Conservation (phyloP, 2,797 vertebrate species). For the Periophthalmus magnuspinnatus region DNA sequence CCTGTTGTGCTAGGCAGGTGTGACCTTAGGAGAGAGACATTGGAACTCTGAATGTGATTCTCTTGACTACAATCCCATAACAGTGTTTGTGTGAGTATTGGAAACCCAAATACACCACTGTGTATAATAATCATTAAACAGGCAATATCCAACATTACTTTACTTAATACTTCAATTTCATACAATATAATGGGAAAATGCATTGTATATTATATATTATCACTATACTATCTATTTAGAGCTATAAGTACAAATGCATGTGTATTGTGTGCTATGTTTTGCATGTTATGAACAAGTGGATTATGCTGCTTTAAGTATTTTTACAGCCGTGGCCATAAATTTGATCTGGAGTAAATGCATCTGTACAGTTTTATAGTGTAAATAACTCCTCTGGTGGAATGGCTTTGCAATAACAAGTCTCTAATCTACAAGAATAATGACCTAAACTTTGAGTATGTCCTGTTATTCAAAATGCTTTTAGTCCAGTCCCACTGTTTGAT, state of each 20-base stretch:
- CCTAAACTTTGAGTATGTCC: not conserved
- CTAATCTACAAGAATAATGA: conserved; percentile 9
- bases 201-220: not conserved
- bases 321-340: not conserved
- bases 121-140: not conserved
- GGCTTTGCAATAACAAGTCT: conserved; percentile 6
- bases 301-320: conserved; percentile 18
- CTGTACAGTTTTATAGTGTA: not conserved
- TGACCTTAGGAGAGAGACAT: conserved; percentile 17
- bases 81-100: not conserved
- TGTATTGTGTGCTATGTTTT: not conserved
- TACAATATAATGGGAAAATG: not conserved
- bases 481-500: not conserved
- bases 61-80: conserved; percentile 6
- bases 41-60: conserved; percentile 7
- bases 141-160: not conserved
- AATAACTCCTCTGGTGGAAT: conserved; percentile 3
- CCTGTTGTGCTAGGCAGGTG: conserved; percentile 1
- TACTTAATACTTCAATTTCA: not conserved
- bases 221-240: not conserved
- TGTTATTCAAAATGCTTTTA: not conserved
- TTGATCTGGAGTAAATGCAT: conserved; percentile 5
- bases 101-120: not conserved
- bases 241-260: conserved; percentile 39
- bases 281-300: conserved; percentile 9